Percentiles rank a stretch among this genome's conserved stretches.
Evolutionary conservation across 2,888 invertebrate species (phyloP).

Genomic region (Pinctada fucata): DNA sequence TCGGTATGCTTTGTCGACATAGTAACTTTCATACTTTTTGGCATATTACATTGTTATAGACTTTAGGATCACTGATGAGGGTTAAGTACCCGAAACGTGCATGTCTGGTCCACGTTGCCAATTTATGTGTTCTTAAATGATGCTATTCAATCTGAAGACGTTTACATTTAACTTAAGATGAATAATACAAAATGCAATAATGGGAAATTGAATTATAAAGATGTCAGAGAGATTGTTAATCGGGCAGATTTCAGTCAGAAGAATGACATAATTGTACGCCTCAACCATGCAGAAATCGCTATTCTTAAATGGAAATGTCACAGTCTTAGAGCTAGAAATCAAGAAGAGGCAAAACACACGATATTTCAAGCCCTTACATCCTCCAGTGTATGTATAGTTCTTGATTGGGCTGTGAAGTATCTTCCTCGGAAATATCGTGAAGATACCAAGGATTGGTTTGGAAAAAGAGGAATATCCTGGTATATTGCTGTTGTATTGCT

Average conservation of each 20-base stretch:
- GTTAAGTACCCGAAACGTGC: no score
- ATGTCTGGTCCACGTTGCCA: no score
- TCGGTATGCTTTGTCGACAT: no score
- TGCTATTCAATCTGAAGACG: no score
- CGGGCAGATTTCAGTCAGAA: not conserved
- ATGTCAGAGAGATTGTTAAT: not conserved
- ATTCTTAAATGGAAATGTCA: not conserved
- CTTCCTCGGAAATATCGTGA: not conserved
- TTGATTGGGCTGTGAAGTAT: not conserved
- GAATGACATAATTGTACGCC: not conserved
- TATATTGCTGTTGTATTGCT: not conserved
- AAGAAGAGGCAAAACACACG: not conserved
- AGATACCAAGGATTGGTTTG: not conserved
- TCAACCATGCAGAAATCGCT: not conserved
- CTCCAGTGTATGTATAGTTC: not conserved
- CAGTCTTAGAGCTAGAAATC: not conserved
- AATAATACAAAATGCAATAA: no score
- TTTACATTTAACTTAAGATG: no score
- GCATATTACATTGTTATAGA: no score
- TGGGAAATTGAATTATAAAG: no score
- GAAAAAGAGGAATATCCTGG: not conserved
- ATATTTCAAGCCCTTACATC: not conserved
- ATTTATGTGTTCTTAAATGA: no score
- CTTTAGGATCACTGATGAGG: no score
- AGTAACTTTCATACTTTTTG: no score